These are phyloP conservation scores for Micronisus gabar DNA, from an alignment of 2,113 vertebrate genomes.

Conservation along the genomic window DNA sequence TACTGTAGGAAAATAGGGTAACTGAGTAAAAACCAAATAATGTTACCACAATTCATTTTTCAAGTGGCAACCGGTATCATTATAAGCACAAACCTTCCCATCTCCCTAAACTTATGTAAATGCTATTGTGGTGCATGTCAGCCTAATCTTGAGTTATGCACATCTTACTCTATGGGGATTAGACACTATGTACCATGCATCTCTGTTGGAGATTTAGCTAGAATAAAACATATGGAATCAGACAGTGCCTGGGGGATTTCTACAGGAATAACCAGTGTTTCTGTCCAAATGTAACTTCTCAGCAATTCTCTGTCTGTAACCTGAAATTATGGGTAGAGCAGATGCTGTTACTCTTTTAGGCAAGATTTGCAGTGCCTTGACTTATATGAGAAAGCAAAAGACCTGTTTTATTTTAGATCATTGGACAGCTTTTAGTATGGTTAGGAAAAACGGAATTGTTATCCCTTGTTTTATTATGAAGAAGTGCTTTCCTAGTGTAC, in stretches of 20 bases:
- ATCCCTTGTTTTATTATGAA: neutral
- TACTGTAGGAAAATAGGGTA: neutral
- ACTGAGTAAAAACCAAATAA: neutral
- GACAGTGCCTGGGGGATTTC: constrained; percentile 2
- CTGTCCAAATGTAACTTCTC: constrained; percentile 16
- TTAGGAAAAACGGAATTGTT: neutral
- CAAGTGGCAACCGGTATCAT: neutral
- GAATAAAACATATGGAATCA: constrained; percentile 37
- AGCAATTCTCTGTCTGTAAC: neutral
- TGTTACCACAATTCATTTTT: neutral
- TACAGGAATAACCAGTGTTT: neutral
- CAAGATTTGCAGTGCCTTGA: neutral
- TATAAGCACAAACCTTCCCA: neutral
- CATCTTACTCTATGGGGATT: neutral
- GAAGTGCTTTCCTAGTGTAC: neutral
- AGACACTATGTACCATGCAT: neutral
- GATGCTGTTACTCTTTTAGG: constrained; percentile 1
- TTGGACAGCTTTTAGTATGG: neutral
- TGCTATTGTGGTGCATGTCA: neutral
- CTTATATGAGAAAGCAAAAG: neutral
- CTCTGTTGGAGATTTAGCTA: neutral
- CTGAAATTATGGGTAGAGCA: neutral
- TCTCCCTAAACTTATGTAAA: neutral
- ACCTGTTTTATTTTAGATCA: constrained; percentile 1
- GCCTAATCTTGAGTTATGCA: neutral